A percentile compares a stretch with the other conserved stretches of the same genome.
These are phyloP conservation scores for Phengaris arion DNA, from an alignment of 2,888 invertebrate species.

Conservation along the genomic window DNA sequence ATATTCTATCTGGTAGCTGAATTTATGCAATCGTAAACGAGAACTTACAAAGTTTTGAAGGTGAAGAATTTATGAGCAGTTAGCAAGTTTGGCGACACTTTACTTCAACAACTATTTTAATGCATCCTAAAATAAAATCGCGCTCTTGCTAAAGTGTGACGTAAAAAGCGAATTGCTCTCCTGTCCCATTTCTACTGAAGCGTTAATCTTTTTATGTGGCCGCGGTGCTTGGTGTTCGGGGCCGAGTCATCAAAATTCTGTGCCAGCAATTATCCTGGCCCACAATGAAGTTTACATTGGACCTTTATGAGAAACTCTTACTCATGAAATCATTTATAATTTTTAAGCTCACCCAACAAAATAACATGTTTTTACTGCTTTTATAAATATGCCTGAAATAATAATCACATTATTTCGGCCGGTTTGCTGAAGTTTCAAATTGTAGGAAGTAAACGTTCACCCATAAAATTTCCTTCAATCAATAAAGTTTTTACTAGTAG, in stretches of 20 bases:
- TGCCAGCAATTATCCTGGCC: conserved; percentile 11
- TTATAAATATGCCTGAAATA: background rate
- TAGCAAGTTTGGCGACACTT: conserved; percentile 22
- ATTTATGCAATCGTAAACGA: conserved; percentile 17
- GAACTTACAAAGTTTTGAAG: conserved; percentile 12
- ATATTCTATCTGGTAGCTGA: background rate
- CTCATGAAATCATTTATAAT: conserved; percentile 21
- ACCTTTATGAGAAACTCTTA: conserved; percentile 9
- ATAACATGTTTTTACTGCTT: background rate
- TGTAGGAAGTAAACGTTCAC: background rate
- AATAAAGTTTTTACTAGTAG: too few species aligned
- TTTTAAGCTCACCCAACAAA: background rate
- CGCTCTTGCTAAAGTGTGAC: background rate
- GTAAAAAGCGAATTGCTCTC: conserved; percentile 19
- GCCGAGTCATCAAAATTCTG: conserved; percentile 27
- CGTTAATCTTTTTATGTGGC: conserved; percentile 27
- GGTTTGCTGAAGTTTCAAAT: background rate
- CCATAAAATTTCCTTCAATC: too few species aligned
- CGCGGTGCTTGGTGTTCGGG: background rate
- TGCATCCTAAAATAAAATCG: conserved; percentile 21
- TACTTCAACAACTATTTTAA: conserved; percentile 21
- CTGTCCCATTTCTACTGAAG: conserved; percentile 23
- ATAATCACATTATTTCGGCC: background rate
- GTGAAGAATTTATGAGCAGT: conserved; percentile 27
- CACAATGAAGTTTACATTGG: conserved; percentile 18